Percentiles rank a stretch among this genome's conserved stretches.
These are phyloP conservation scores for Silurus aristotelis DNA, from an alignment of 2,797 vertebrate genomes.

Conservation along the genomic window DNA sequence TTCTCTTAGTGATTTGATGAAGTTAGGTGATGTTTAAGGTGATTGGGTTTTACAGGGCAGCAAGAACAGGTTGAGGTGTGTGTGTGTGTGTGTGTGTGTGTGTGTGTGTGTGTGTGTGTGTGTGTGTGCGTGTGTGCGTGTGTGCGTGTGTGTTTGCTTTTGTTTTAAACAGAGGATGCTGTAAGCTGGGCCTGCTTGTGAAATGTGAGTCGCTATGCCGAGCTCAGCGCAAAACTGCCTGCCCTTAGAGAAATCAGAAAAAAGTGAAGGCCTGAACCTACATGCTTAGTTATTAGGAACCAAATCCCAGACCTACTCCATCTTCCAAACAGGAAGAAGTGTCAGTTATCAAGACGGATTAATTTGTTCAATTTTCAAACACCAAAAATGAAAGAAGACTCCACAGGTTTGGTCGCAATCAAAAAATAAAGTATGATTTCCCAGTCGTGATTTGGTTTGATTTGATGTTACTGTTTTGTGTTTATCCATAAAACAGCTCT, in stretches of 20 bases:
- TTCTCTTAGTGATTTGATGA: conserved; percentile 80
- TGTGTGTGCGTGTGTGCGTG: conserved; percentile 39
- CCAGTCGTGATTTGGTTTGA: conserved; percentile 35
- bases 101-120: background rate
- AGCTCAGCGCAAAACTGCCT: conserved; percentile 6
- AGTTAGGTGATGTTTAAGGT: conserved; percentile 77
- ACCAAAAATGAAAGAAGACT: background rate
- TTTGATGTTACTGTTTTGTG: conserved; percentile 40
- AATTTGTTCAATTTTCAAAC: background rate
- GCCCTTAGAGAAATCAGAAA: conserved; percentile 27
- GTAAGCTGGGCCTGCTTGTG: conserved; percentile 7
- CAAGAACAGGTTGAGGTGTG: conserved; percentile 51
- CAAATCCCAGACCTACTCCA: background rate
- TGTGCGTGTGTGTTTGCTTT: conserved; percentile 71
- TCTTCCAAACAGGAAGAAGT: background rate
- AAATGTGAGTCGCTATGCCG: conserved; percentile 40
- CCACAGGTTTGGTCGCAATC: background rate
- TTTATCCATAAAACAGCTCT: conserved; percentile 41
- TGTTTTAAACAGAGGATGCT: conserved; percentile 58
- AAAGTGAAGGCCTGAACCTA: conserved; percentile 43
- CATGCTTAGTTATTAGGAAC: conserved; percentile 61
- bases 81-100: background rate
- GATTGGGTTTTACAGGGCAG: conserved; percentile 71
- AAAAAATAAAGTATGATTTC: conserved; percentile 7
- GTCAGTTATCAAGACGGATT: conserved; percentile 1